A percentile compares a stretch with the other conserved stretches of the same genome.
These are phyloP conservation scores for Bolinopsis microptera DNA, from an alignment of 37 sponge, comb jelly and placozoan species.

Conservation along the genomic window DNA sequence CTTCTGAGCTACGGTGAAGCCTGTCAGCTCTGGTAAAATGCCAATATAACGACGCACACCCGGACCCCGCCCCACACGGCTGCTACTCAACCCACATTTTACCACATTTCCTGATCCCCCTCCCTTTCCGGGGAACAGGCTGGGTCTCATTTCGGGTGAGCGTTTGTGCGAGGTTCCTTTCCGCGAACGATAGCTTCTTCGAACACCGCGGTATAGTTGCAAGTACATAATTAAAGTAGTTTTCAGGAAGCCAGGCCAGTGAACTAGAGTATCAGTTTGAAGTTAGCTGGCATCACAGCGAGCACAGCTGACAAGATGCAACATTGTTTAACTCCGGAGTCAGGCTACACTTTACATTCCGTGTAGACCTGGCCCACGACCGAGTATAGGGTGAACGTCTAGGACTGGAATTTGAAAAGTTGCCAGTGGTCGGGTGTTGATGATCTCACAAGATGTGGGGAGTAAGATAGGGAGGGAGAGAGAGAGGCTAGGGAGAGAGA, in stretches of 20 bases:
- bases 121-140: neutral
- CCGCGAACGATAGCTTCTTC: too few species aligned
- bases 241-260: neutral
- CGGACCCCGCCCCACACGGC: neutral
- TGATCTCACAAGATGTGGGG: neutral
- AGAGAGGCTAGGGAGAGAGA: slow-evolving; percentile 12
- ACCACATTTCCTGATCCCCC: neutral
- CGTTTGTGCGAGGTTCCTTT: too few species aligned
- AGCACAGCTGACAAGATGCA: neutral
- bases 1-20: neutral
- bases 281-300: neutral
- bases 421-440: neutral
- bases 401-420: neutral
- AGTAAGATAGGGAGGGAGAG: neutral
- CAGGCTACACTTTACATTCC: neutral
- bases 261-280: neutral
- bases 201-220: too few species aligned
- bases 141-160: too few species aligned
- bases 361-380: neutral
- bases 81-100: neutral
- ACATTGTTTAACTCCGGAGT: neutral
- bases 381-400: neutral
- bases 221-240: neutral
- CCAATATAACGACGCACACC: neutral
- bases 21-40: neutral